Evolutionary conservation across 2,797 vertebrate species (phyloP).

Genomic region (Rhincodon typus): DNA sequence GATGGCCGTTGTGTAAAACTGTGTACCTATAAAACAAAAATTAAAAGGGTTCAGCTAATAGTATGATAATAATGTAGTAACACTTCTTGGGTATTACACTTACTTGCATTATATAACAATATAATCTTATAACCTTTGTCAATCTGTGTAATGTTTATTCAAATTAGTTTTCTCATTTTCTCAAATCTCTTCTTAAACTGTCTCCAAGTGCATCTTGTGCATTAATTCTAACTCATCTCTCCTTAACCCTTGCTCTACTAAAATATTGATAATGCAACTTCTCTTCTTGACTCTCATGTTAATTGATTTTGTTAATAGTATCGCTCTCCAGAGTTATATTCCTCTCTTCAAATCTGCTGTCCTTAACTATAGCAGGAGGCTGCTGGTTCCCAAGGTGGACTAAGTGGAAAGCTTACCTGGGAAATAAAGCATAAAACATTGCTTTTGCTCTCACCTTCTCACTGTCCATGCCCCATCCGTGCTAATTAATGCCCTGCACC

Average conservation of each 20-base stretch:
- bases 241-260: background rate
- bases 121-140: background rate
- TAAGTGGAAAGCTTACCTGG: too few relatives aligned
- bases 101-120: background rate
- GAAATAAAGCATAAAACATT: too few relatives aligned
- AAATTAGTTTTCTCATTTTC: background rate
- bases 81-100: background rate
- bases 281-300: background rate
- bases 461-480: too few relatives aligned
- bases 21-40: conserved; percentile 66
- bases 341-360: background rate
- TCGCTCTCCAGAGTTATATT: background rate
- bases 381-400: too few relatives aligned
- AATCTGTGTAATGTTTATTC: background rate
- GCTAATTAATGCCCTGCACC: too few relatives aligned
- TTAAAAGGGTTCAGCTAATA: conserved; percentile 15
- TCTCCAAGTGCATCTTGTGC: background rate
- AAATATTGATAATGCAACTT: background rate
- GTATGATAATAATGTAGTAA: background rate
- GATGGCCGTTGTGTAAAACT: conserved; percentile 76
- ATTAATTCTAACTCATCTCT: background rate
- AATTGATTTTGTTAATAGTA: background rate
- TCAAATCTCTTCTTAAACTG: background rate
- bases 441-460: too few relatives aligned
- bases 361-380: background rate